Conservation (phyloP, 2,113 vertebrate genomes). For the Aramus guarauna region DNA sequence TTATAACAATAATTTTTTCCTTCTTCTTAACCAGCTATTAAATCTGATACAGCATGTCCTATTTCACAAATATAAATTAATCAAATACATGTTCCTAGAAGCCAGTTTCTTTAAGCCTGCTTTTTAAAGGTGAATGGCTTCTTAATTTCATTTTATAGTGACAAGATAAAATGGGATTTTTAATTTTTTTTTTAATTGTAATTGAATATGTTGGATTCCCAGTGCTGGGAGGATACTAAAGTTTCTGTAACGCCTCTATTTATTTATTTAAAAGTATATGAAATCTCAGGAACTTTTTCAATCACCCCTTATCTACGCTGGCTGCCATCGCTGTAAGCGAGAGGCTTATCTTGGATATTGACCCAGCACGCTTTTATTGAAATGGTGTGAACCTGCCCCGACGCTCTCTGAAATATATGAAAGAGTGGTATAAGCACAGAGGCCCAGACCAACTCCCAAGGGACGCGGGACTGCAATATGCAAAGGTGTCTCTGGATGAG, state of each 20-base stretch:
- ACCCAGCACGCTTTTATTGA: not conserved
- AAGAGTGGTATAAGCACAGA: not conserved
- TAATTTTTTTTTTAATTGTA: not conserved
- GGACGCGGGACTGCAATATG: not conserved
- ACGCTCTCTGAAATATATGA: not conserved
- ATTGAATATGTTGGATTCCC: not conserved
- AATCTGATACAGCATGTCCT: not conserved
- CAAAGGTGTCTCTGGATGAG: not conserved
- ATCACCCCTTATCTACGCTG: not conserved
- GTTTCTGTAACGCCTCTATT: not conserved
- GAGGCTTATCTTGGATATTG: not conserved
- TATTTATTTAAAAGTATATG: not conserved
- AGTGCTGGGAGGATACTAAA: not conserved
- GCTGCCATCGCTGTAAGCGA: not conserved
- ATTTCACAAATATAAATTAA: not conserved
- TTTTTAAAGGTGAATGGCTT: not conserved
- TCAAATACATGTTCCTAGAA: not conserved
- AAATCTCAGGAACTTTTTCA: constrained; percentile 2
- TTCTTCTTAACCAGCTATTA: not conserved
- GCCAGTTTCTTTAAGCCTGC: not conserved
- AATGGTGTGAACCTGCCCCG: not conserved
- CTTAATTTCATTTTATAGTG: constrained; percentile 6
- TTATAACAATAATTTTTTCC: not conserved
- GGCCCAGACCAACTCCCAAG: accelerated
- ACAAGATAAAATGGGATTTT: not conserved